Conservation (phyloP, 2,113 vertebrate genomes). For the Aix galericulata region DNA sequence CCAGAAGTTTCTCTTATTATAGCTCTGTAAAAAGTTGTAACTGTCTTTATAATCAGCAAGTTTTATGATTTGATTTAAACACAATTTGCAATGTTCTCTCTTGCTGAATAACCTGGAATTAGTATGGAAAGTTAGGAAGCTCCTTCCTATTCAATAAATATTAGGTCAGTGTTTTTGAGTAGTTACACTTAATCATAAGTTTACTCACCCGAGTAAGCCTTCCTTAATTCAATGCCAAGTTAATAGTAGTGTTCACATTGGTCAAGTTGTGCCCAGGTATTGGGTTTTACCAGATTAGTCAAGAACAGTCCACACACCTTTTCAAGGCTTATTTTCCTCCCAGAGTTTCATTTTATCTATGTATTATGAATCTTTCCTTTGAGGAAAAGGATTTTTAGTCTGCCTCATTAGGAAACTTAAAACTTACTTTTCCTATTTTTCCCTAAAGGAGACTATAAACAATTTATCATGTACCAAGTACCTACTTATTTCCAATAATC, state of each 20-base stretch:
- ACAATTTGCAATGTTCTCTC: background rate
- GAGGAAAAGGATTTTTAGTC: background rate
- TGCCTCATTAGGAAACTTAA: background rate
- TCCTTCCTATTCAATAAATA: background rate
- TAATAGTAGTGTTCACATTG: background rate
- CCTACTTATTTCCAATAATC: background rate
- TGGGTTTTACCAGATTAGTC: background rate
- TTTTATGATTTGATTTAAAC: background rate
- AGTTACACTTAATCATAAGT: background rate
- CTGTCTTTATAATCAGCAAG: background rate
- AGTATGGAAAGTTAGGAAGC: background rate
- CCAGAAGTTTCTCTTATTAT: slow-evolving; percentile 21
- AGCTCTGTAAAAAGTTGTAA: background rate
- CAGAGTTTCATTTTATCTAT: background rate
- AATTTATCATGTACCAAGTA: background rate
- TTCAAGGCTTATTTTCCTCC: background rate
- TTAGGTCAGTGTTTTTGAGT: background rate
- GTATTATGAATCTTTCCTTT: background rate
- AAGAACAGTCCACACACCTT: background rate
- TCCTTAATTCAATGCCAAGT: background rate
- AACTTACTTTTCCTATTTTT: background rate
- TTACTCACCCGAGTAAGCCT: background rate
- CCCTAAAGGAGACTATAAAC: background rate
- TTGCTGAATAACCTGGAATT: background rate
- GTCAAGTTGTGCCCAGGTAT: background rate